Base-by-base conservation (phyloP, 2,888 invertebrate genomes). In the Archips crataeganus region DNA sequence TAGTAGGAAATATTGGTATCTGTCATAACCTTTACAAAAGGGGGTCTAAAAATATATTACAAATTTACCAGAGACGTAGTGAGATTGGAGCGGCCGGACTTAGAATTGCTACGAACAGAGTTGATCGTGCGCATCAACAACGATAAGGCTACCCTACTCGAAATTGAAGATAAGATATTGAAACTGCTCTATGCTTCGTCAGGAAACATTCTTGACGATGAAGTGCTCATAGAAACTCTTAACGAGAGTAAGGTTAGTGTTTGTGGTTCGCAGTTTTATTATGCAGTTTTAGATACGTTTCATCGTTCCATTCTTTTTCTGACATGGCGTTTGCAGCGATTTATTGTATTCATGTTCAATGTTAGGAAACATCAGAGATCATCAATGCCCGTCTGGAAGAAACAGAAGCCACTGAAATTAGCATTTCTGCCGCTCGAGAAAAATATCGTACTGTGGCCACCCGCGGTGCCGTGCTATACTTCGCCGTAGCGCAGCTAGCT, bases 151-250 rank as follows among this genome's bases (percentile, higher is more conserved):
- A 97, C 98, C 78, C 90, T 99, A 73, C 96, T 98, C 77, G 96
- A 96, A 66, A 97, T 99, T 76, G 99, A 99, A 92, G 98, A 98
- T 85, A 98, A 98, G 89, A 98, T 99, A 76, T 93, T 99, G 10
- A 95, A 96, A 79, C 95, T 98, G 65, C 91, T 99, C 2, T 98
- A 97, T 82, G 95, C 97, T 62, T 97, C 98, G 0, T 96, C 98
- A 76, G 98, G 98, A 4, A 98, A 98, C 85, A 98, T 99, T 81
- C 95, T 99, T 59, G 99, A 99, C 85, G 98, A 99, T 84, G 99
- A 99, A 85, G 98, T 98, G 82, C 96, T 99, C 23, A 98, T 99
- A 73, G 97, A 98, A 85, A 98, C 98, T 0, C 95, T 98, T 11
- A 98, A 98, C 87, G 97, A 98, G 83, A 98, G 98, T 85, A 98